Base-by-base conservation (phyloP, 2,888 invertebrate species). In the Eupithecia tripunctaria region DNA sequence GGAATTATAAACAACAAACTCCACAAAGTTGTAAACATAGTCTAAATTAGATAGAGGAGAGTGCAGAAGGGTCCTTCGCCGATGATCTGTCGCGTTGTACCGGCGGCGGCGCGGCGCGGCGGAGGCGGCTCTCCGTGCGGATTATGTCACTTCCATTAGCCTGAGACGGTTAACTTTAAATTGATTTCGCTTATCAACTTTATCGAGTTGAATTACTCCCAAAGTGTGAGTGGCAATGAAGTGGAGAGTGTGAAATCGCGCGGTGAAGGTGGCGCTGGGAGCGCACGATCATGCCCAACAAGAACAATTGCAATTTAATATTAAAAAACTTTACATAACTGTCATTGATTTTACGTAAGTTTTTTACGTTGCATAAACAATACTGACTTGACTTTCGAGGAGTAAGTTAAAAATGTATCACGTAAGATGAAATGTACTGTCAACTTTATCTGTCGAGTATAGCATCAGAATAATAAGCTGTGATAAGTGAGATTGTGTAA, bases 41-140 rank as follows among this genome's bases (percentile, higher is more conserved):
- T 60, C 32, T 32, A 8, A 32, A n/a, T 47, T 18, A 47, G 7
- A n/a, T 21, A n/a, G 10, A 36, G 36, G 4, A 21, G 21, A 21
- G 14, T n/a, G 36, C 6, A 1, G 27, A 82, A 18, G 43, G 43
- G 79, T 70, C 84, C 81, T 82, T 85, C 82, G 81, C 80, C 83
- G 83, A 82, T 81, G 80, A 87, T 90, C 87, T 89, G 88, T 90
- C 90, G 86, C 88, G 87, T 88, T 89, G 84, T 85, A 88, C 88
- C 86, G 80, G 76, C 75, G 75, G 79, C 78, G 80, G 82, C 14
- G 62, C 79, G n/a, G n/a, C n/a, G n/a, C n/a, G n/a, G n/a, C n/a
- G n/a, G n/a, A n/a, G 70, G 79, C 83, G 84, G n/a, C 47, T n/a
- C n/a, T 47, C 82, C 82, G 88, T 85, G 84, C 82, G 84, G 88